Evolutionary conservation across 2,113 vertebrate genomes (phyloP).

Genomic region (Cyrtonyx montezumae): DNA sequence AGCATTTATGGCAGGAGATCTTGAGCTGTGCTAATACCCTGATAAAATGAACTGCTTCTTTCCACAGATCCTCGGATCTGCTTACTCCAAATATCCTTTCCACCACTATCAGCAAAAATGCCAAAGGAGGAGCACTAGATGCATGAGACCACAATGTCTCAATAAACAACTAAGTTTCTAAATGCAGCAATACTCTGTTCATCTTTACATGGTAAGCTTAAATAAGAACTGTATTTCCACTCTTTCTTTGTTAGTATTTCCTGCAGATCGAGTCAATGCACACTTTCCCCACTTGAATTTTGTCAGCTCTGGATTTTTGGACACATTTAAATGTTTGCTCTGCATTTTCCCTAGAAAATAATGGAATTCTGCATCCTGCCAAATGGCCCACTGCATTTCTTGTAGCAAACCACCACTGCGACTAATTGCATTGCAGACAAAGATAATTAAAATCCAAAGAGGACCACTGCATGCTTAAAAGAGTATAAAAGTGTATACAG

Average conservation of each 20-base stretch:
- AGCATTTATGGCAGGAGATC: conserved; percentile 42
- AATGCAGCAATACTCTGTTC: not conserved
- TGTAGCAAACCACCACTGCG: not conserved
- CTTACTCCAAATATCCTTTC: not conserved
- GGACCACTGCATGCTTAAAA: not conserved
- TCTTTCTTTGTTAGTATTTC: not conserved
- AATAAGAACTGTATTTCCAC: not conserved
- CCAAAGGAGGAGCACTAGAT: not conserved
- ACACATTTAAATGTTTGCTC: not conserved
- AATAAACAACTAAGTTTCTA: not conserved
- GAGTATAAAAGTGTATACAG: not conserved
- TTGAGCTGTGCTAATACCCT: not conserved
- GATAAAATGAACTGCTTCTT: not conserved
- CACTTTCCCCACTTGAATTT: not conserved
- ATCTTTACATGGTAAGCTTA: not conserved
- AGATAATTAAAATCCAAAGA: not conserved
- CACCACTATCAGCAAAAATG: conserved; percentile 4
- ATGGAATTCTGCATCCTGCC: not conserved
- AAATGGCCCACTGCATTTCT: not conserved
- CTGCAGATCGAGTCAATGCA: not conserved
- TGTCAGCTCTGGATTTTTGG: not conserved
- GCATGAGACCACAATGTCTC: not conserved
- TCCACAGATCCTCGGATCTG: not conserved
- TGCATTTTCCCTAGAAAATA: not conserved
- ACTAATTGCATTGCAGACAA: not conserved